These are phyloP conservation scores for Philonicus albiceps DNA, from an alignment of 2,888 invertebrate genomes.

Conservation along the genomic window DNA sequence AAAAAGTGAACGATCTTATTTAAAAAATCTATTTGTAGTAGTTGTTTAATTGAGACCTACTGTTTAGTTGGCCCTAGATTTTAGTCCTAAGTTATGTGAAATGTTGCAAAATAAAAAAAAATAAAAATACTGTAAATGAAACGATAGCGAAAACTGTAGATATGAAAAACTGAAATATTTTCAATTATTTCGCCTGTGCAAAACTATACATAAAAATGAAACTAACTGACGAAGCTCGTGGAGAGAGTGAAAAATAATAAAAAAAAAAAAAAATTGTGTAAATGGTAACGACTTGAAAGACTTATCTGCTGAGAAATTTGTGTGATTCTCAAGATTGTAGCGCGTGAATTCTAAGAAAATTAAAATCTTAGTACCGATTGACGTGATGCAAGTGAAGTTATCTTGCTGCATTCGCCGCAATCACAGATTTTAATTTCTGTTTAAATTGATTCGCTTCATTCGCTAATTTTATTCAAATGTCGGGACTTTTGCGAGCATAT, in stretches of 20 bases:
- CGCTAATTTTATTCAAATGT: not conserved
- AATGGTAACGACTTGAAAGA: not conserved
- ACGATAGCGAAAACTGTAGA: constrained; percentile 1
- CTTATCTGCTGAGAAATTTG: not conserved
- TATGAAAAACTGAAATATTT: constrained; percentile 8
- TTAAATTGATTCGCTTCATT: not conserved
- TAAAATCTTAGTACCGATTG: not conserved
- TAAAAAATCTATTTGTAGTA: not conserved
- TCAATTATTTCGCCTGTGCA: constrained; percentile 21
- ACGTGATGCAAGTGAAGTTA: not conserved
- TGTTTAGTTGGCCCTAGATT: not conserved
- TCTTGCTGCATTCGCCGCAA: not conserved
- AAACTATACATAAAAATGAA: not conserved
- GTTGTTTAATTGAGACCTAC: not conserved
- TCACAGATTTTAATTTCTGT: not conserved
- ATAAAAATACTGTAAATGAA: not conserved
- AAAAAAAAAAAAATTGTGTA: not conserved
- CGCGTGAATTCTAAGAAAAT: not conserved
- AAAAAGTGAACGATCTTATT: not conserved
- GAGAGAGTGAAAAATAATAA: constrained; percentile 1
- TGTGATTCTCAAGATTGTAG: not conserved
- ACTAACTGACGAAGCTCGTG: not conserved
- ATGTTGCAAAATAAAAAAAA: not conserved
- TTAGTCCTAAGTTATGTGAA: constrained; percentile 1
- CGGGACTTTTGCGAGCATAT: not conserved